A percentile compares a stretch with the other conserved stretches of the same genome.
These are phyloP conservation scores for Omphaloscelis lunosa DNA, from an alignment of 2,888 invertebrate genomes.

Conservation along the genomic window DNA sequence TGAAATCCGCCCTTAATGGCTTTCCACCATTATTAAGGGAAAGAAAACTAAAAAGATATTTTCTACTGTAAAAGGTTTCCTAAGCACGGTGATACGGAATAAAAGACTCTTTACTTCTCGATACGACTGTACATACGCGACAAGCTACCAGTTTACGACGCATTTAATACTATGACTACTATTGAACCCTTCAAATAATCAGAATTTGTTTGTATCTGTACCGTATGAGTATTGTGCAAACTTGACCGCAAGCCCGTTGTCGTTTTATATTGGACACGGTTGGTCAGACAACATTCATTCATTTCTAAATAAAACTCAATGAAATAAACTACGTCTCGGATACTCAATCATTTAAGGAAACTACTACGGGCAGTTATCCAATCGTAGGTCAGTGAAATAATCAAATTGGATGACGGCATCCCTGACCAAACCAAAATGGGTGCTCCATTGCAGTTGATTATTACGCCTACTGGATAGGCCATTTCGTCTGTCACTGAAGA, in stretches of 20 bases:
- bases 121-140: background rate
- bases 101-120: background rate
- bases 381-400: constrained; percentile 61
- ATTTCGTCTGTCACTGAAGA: constrained; percentile 53
- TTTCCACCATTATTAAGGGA: background rate
- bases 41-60: background rate
- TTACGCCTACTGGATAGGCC: constrained; percentile 57
- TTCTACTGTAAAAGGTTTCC: background rate
- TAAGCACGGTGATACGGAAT: background rate
- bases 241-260: constrained; percentile 29
- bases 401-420: constrained; percentile 64
- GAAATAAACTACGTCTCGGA: constrained; percentile 54
- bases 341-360: constrained; percentile 54
- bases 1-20: no score
- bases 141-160: constrained; percentile 14
- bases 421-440: constrained; percentile 49
- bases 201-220: constrained; percentile 13
- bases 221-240: constrained; percentile 37
- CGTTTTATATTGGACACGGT: constrained; percentile 54
- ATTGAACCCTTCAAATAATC: constrained; percentile 27
- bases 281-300: constrained; percentile 33
- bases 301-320: constrained; percentile 51
- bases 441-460: constrained; percentile 61
- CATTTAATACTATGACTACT: constrained; percentile 12
- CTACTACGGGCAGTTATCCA: constrained; percentile 62